Evolutionary conservation across 2,797 vertebrate genomes (phyloP).

Genomic region (Lagocephalus sceleratus): DNA sequence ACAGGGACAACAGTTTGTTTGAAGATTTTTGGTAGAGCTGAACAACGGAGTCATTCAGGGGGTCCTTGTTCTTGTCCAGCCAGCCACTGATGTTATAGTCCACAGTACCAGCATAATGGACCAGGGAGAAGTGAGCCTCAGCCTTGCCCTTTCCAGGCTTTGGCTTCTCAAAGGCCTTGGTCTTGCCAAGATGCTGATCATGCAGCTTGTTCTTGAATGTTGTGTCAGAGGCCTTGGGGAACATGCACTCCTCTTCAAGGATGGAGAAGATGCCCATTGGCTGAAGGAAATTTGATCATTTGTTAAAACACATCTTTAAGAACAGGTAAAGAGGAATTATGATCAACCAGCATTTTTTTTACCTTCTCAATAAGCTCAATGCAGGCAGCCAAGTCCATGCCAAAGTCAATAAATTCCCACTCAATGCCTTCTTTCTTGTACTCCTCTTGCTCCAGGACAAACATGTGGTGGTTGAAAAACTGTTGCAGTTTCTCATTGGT

Average conservation of each 20-base stretch:
- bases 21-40: conserved; percentile 83
- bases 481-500: conserved; percentile 82
- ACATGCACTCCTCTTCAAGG: conserved; percentile 92
- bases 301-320: too few relatives aligned
- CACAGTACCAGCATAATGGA: conserved; percentile 85
- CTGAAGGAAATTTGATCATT: too few relatives aligned
- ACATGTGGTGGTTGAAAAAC: conserved; percentile 80
- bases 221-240: conserved; percentile 75
- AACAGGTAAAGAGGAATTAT: too few relatives aligned
- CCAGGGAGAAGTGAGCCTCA: conserved; percentile 83
- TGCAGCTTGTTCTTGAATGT: conserved; percentile 86
- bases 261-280: conserved; percentile 74
- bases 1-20: conserved; percentile 76
- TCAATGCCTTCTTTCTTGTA: conserved; percentile 77
- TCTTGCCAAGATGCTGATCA: conserved; percentile 87
- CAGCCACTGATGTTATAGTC: conserved; percentile 84
- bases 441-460: conserved; percentile 80
- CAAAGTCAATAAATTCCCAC: conserved; percentile 77
- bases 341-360: too few relatives aligned
- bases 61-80: conserved; percentile 89
- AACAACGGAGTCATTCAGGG: conserved; percentile 83
- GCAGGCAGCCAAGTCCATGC: conserved; percentile 82
- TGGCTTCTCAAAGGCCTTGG: conserved; percentile 75
- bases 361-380: conserved; percentile 90
- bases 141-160: conserved; percentile 80